Evolutionary conservation across 2,888 invertebrate species (phyloP), one percentile per base, ranked within the genome.

Genomic region (Cosmorhoe ocellata): DNA sequence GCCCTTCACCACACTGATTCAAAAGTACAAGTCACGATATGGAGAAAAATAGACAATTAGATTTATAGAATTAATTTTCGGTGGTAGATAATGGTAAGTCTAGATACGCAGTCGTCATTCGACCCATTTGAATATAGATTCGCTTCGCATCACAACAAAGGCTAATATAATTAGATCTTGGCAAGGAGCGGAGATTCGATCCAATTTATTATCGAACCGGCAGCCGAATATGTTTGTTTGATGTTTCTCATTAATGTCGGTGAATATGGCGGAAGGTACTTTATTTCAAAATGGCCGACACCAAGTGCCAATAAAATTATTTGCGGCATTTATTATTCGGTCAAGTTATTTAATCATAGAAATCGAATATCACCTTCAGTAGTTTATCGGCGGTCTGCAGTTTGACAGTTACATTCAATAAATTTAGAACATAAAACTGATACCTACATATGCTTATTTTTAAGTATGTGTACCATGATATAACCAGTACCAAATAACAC

Each of bases 131-230:
- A 53, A 53, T 55, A 58, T 49, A 58, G 53, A 56, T 55, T 45
- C 43, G 51, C 52, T 36, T 47, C 58, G 56, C 56, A 57, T 59
- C 58, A 73, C 73, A 75, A 80, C 79, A 83, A 83, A 83, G 76
- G 68, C 58, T 71, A 67, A 63, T 82, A 83, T 80, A 79, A 82
- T 83, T 83, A 84, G 81, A 81, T 70, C 76, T 84, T 83, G 83
- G 84, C 84, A 81, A 61, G 57, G 61, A 63, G 51, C 59, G 56
- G 52, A 32, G 62, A 51, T 66, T 67, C 49, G 58, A 71, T 73
- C 66, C 67, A 72, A 79, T 81, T 77, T 81, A 79, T 71, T 79
- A 77, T 72, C 66, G 71, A 58, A 58, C 50, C 50, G 51, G 49
- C 56, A 49, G 48, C 27, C 54, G 55, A 55, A 61, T 55, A 52